Conservation (phyloP, 2,113 vertebrate species). For the Menura novaehollandiae region DNA sequence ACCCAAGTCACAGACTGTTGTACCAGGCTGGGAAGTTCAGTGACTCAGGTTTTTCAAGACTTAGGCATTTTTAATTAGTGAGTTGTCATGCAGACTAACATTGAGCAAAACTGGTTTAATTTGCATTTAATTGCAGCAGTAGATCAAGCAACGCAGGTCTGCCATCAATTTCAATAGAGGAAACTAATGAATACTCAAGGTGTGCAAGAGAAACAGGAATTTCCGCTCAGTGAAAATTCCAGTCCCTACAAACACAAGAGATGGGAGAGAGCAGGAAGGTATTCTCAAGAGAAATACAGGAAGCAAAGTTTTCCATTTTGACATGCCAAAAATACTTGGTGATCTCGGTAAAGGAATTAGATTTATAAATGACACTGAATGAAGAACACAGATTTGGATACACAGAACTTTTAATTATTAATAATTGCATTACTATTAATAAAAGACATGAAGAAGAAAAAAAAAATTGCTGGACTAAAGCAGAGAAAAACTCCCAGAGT, state of each 20-base stretch:
- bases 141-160: slow-evolving; percentile 59
- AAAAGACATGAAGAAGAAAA: background rate
- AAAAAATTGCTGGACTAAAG: background rate
- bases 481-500: background rate
- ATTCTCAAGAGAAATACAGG: background rate
- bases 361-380: background rate
- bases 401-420: background rate
- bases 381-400: background rate
- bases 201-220: slow-evolving; percentile 49
- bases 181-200: slow-evolving; percentile 45
- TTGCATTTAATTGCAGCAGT: slow-evolving; percentile 53
- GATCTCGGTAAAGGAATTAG: background rate
- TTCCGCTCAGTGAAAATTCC: slow-evolving; percentile 44
- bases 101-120: slow-evolving; percentile 56
- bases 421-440: background rate
- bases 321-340: background rate
- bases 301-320: background rate
- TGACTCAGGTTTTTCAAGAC: slow-evolving; percentile 53
- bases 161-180: slow-evolving; percentile 24
- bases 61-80: slow-evolving; percentile 15
- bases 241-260: background rate
- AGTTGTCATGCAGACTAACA: background rate
- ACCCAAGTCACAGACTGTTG: background rate
- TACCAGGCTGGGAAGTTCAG: background rate
- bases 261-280: background rate